phyloP scores from a whole-genome alignment of 2,888 invertebrate genomes.

The Leucophenga maculata region DNA sequence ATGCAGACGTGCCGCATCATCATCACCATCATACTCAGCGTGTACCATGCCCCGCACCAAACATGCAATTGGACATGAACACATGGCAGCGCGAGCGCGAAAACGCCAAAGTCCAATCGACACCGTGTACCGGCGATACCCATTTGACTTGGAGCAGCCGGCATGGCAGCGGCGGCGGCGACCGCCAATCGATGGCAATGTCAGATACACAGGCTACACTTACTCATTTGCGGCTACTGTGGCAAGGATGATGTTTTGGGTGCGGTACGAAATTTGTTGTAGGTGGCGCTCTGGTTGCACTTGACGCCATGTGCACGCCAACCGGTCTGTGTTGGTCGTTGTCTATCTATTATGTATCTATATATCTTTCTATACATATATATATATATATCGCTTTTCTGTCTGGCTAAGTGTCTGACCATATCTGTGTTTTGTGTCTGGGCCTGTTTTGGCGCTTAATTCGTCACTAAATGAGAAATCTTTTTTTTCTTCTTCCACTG shows the following conservation, averaged over 20 bases:
- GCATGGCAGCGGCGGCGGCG: background rate
- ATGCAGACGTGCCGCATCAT: slow-evolving; percentile 10
- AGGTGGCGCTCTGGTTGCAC: slow-evolving; percentile 13
- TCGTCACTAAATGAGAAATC: slow-evolving; percentile 69
- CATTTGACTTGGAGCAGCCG: background rate
- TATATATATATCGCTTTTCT: slow-evolving; percentile 27
- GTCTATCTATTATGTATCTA: slow-evolving; percentile 16
- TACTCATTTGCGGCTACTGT: slow-evolving; percentile 25
- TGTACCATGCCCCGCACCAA: background rate
- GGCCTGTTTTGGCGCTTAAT: slow-evolving; percentile 67
- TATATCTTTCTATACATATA: slow-evolving; percentile 10
- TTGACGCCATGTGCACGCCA: slow-evolving; percentile 23
- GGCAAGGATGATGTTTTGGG: background rate
- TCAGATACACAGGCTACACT: slow-evolving; percentile 13
- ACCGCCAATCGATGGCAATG: slow-evolving; percentile 20
- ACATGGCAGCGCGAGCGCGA: slow-evolving; percentile 19
- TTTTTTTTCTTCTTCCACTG: slow-evolving; percentile 29
- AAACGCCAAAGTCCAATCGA: slow-evolving; percentile 3
- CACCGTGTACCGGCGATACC: background rate
- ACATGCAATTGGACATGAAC: background rate
- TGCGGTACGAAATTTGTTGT: background rate
- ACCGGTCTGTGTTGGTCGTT: slow-evolving; percentile 1
- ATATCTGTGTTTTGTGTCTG: slow-evolving; percentile 41
- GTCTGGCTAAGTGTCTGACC: slow-evolving; percentile 58
- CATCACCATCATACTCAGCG: background rate